phyloP scores from a whole-genome alignment of 2,888 invertebrate species.

The Phyllotreta striolata region DNA sequence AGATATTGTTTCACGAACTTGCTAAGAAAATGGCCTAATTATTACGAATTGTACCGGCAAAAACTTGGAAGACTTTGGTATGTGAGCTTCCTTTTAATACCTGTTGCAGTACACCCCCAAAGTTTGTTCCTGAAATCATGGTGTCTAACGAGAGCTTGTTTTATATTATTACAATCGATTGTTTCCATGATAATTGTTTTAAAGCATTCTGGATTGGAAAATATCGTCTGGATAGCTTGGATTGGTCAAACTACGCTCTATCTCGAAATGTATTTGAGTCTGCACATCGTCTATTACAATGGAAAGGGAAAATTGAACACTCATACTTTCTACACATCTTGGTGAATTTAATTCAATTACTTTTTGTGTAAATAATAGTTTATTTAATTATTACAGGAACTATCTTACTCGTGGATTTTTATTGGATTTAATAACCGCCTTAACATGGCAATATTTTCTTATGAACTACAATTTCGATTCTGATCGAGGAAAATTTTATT shows the following conservation, averaged over 20 bases:
- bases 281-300: conserved; percentile 36
- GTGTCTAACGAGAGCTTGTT: conserved; percentile 37
- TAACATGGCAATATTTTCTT: conserved; percentile 30
- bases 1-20: conserved; percentile 31
- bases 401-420: conserved; percentile 36
- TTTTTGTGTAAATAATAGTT: background rate
- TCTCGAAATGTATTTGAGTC: conserved; percentile 37
- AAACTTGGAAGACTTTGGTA: conserved; percentile 46
- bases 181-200: conserved; percentile 25
- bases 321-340: conserved; percentile 36
- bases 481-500: conserved; percentile 14
- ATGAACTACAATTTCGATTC: conserved; percentile 6
- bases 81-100: conserved; percentile 48
- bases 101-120: conserved; percentile 50
- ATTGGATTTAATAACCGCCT: conserved; percentile 32
- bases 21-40: conserved; percentile 26
- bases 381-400: conserved; percentile 29
- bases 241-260: conserved; percentile 35
- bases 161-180: conserved; percentile 25
- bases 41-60: conserved; percentile 29
- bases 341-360: conserved; percentile 26
- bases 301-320: conserved; percentile 29
- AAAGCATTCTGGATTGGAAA: conserved; percentile 21
- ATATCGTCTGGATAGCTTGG: conserved; percentile 32
- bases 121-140: conserved; percentile 50